phyloP scores from a whole-genome alignment of 2,888 invertebrate genomes.

The Hanleya hanleyi region DNA sequence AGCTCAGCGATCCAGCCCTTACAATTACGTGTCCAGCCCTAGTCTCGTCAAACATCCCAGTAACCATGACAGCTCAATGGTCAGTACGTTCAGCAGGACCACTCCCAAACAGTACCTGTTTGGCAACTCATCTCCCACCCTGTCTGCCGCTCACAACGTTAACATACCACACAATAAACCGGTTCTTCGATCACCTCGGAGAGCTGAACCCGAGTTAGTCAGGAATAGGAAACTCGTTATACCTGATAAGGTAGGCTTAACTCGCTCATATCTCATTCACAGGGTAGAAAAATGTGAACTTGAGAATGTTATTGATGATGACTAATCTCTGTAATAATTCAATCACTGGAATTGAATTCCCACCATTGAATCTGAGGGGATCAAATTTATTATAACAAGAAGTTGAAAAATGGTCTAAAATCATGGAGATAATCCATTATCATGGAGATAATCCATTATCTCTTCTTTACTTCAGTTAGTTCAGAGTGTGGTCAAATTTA shows the following conservation, averaged over 20 bases:
- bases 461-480: no score
- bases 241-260: constrained; percentile 40
- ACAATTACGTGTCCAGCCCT: constrained; percentile 47
- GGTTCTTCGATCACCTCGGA: constrained; percentile 46
- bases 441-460: no score
- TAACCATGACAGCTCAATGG: constrained; percentile 41
- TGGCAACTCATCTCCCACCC: constrained; percentile 46
- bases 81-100: constrained; percentile 46
- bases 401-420: no score
- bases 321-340: no score
- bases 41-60: constrained; percentile 27
- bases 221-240: constrained; percentile 18
- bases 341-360: no score
- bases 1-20: constrained; percentile 18
- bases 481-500: no score
- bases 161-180: constrained; percentile 37
- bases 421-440: no score
- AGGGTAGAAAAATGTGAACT: no score
- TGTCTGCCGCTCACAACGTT: neutral
- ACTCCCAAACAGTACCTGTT: constrained; percentile 51
- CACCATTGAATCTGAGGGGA: no score
- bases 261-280: no score
- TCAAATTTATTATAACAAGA: no score
- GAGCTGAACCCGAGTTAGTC: neutral
- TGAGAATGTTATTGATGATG: no score